Conservation (phyloP, 1,140 invertebrate species). For the Atta colombica region DNA sequence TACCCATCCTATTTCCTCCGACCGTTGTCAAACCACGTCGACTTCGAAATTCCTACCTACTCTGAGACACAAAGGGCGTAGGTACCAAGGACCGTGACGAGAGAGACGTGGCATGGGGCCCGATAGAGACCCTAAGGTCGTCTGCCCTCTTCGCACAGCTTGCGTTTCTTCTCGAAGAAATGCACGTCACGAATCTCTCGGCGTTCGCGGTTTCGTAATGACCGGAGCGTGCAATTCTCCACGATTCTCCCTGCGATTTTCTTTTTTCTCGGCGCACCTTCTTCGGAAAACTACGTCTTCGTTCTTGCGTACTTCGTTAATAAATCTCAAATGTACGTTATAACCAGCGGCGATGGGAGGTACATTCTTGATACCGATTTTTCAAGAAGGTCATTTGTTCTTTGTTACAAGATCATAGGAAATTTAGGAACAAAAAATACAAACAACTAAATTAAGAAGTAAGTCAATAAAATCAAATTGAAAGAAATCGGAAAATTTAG, state of each 20-base stretch:
- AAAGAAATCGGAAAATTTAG: not conserved
- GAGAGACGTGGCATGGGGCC: constrained; percentile 20
- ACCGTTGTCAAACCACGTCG: constrained; percentile 68
- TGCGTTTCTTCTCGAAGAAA: constrained; percentile 50
- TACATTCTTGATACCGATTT: not conserved
- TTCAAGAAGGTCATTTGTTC: not conserved
- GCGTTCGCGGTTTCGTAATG: constrained; percentile 66
- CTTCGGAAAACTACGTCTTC: constrained; percentile 39
- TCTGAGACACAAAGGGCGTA: constrained; percentile 58
- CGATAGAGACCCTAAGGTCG: constrained; percentile 62
- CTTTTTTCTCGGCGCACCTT: constrained; percentile 30
- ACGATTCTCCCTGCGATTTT: constrained; percentile 45
- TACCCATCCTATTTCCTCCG: constrained; percentile 25
- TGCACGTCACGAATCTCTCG: constrained; percentile 67
- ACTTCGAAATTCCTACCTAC: constrained; percentile 71
- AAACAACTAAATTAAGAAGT: not conserved
- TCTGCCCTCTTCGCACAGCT: constrained; percentile 56
- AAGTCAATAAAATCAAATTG: not conserved
- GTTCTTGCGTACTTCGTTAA: not conserved
- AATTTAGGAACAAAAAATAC: not conserved
- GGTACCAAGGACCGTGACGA: constrained; percentile 54
- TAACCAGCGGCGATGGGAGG: not conserved
- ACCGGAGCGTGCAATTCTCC: constrained; percentile 56
- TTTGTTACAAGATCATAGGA: not conserved
- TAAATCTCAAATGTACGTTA: constrained; percentile 18